Conservation (phyloP, 2,797 vertebrate species). For the Sebastes taczanowskii region DNA sequence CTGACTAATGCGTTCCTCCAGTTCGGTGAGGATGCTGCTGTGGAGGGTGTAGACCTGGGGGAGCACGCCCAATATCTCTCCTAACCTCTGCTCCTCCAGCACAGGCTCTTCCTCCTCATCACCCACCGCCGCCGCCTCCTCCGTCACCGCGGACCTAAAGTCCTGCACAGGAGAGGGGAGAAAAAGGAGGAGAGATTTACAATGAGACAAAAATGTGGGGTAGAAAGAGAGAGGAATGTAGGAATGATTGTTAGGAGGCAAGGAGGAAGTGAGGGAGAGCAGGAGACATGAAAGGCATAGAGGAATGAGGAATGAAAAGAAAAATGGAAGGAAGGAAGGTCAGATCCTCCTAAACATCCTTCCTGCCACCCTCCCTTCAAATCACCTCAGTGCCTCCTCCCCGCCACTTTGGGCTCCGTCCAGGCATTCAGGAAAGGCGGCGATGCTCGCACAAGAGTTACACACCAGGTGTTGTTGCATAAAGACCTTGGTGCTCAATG, state of each 20-base stretch:
- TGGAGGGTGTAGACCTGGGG: constrained; percentile 89
- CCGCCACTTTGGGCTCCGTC: constrained; percentile 57
- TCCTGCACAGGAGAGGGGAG: constrained; percentile 75
- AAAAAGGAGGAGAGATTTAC: constrained; percentile 3
- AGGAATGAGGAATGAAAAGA: constrained; percentile 55
- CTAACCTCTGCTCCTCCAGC: constrained; percentile 84
- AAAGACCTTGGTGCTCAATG: constrained; percentile 63
- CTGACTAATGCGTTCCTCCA: constrained; percentile 87
- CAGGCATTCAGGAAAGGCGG: constrained; percentile 75
- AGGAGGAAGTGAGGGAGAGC: constrained; percentile 34
- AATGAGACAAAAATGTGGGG: not conserved
- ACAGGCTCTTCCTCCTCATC: constrained; percentile 80
- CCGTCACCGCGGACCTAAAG: constrained; percentile 85
- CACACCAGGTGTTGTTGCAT: constrained; percentile 73
- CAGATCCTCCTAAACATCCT: constrained; percentile 80
- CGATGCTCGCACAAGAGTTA: constrained; percentile 47
- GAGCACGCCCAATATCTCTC: constrained; percentile 86
- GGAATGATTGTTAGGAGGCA: constrained; percentile 25
- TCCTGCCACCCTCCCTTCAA: constrained; percentile 68
- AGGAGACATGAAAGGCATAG: constrained; percentile 51
- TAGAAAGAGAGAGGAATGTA: constrained; percentile 1
- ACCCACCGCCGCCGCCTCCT: constrained; percentile 56
- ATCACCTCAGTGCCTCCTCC: constrained; percentile 50
- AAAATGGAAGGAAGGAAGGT: constrained; percentile 73
- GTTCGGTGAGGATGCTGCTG: constrained; percentile 86